Percentiles rank a stretch among this genome's conserved stretches.
phyloP scores from a whole-genome alignment of 2,113 vertebrate species.

The Spilogale gracilis region DNA sequence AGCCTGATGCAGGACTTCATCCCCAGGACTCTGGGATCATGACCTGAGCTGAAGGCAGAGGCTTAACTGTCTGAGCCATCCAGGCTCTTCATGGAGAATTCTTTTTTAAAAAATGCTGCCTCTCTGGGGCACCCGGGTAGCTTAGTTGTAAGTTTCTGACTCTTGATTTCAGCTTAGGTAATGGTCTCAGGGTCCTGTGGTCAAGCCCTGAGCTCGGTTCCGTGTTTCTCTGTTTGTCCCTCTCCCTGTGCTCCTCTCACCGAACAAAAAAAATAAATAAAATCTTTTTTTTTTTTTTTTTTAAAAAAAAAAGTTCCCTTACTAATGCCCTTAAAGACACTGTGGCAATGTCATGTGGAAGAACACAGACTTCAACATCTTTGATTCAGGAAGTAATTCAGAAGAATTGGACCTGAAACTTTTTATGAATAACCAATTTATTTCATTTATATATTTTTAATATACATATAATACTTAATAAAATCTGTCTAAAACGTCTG shows the following conservation, averaged over 20 bases:
- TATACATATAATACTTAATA: neutral
- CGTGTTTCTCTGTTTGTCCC: neutral
- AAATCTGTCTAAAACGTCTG: conserved; percentile 26
- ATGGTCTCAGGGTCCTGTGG: neutral
- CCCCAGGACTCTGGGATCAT: too few species aligned
- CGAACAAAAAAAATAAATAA: neutral
- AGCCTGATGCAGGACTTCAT: too few species aligned
- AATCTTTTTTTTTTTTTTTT: neutral
- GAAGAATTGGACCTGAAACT: neutral
- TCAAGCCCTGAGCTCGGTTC: neutral
- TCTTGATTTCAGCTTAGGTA: neutral
- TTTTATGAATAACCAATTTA: neutral
- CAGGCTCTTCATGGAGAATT: neutral
- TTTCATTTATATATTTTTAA: conserved; percentile 19
- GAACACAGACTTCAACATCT: neutral
- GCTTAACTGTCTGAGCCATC: too few species aligned
- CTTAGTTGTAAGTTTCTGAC: neutral
- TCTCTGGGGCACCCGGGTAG: neutral
- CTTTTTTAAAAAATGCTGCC: neutral
- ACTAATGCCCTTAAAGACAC: neutral
- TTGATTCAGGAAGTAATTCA: neutral
- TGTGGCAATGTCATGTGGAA: neutral
- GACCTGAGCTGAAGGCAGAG: too few species aligned
- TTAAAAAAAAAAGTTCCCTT: neutral
- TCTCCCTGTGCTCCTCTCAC: neutral